Evolutionary conservation across 2,888 invertebrate genomes (phyloP), one percentile per base, ranked within the genome.

Genomic region (Schizotus pectinicornis): DNA sequence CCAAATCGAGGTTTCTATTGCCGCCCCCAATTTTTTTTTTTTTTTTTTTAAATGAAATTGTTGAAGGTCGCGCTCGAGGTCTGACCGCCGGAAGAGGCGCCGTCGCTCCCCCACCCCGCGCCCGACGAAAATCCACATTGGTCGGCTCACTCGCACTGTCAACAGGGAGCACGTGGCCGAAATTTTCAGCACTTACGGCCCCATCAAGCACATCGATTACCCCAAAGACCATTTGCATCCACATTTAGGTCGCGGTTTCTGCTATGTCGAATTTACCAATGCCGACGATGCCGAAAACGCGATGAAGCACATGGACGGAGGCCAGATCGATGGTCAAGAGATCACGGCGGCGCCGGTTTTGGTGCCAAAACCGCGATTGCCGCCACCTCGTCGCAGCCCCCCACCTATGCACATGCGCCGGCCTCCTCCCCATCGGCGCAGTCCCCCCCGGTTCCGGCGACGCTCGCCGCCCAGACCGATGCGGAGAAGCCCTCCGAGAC

Each of bases 301-400:
- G 0, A 94, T 98, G 89, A 98, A 98, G 79, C 95, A 98, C 76
- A 98, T 99, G 98, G 98, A 99, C 81, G 98, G 98, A 76, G 99
- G 95, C 51, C 96, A 97, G 81, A 92, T 98, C 74, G 96, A 97
- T 81, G 95, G 95, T 9, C 94, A 96, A 78, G 96, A 96, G 82
- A 91, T 98, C 49, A 94, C 95, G 13, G 95, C 94, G 32, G 94
- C 95, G 35, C 94, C 96, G n/a, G 95, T 98, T 60, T 81, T 96
- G 74, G 83, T 94, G 48, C 91, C 89, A 36, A 89, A 89, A 61
- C 87, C 88, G 58, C 82, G 89, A 56, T 80, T 80, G 1, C 81
- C 83, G 0, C 84, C 84, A 0, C 77, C 77, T 11, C 82, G 84
- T 1, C 83, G 85, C 42, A 85, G 85, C 64, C 84, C 84, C 43